These are phyloP conservation scores for Cheumatopsyche charites DNA, from an alignment of 1,140 invertebrate genomes.

Conservation along the genomic window DNA sequence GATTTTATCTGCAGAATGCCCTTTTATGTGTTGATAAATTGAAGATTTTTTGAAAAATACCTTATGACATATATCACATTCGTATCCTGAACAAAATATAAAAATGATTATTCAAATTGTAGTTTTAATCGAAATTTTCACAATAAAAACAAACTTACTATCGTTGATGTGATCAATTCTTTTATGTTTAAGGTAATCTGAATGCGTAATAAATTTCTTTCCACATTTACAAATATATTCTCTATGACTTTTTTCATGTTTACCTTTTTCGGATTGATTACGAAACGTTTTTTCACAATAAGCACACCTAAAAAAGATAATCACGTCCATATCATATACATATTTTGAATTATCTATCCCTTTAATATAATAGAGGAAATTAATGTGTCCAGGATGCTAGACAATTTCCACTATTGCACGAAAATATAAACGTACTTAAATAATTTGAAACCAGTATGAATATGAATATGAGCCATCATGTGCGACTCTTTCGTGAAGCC, in stretches of 20 bases:
- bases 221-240: conserved; percentile 57
- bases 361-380: too few species aligned
- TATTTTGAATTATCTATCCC: too few species aligned
- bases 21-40: conserved; percentile 7
- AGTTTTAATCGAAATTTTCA: conserved; percentile 37
- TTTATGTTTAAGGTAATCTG: conserved; percentile 55
- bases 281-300: conserved; percentile 56
- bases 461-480: conserved; percentile 56
- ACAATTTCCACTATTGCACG: too few species aligned
- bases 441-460: conserved; percentile 58
- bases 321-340: too few species aligned
- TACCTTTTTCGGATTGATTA: conserved; percentile 54
- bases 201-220: conserved; percentile 51
- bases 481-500: conserved; percentile 57
- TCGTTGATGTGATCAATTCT: conserved; percentile 51
- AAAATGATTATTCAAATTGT: too few species aligned
- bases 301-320: conserved; percentile 57
- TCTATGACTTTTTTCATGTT: conserved; percentile 59
- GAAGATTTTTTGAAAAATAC: background rate
- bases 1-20: background rate
- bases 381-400: too few species aligned
- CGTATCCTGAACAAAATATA: conserved; percentile 58
- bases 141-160: conserved; percentile 45
- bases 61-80: conserved; percentile 58
- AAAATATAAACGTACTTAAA: conserved; percentile 54